Evolutionary conservation across 2,113 vertebrate species (phyloP).

Genomic region (Corapipo altera): DNA sequence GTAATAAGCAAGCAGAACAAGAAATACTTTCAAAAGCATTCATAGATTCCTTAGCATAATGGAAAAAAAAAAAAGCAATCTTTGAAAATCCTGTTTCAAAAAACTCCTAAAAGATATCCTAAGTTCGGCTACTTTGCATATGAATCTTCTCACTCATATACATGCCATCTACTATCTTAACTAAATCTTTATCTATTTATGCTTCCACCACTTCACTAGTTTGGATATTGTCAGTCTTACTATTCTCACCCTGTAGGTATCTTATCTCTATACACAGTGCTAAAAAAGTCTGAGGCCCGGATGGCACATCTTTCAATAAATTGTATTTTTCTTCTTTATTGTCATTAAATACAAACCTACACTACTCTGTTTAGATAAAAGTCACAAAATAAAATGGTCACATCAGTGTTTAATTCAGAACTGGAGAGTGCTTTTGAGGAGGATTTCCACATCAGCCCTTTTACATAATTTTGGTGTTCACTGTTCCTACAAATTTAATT

Average conservation of each 20-base stretch:
- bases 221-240: not conserved
- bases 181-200: not conserved
- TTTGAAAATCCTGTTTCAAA: not conserved
- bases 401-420: not conserved
- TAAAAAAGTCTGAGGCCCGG: not conserved
- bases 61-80: not conserved
- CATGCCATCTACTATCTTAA: not conserved
- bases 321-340: not conserved
- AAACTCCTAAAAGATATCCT: not conserved
- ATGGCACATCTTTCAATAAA: not conserved
- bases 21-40: not conserved
- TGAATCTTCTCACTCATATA: not conserved
- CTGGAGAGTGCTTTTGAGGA: not conserved
- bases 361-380: not conserved
- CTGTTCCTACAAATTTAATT: not conserved
- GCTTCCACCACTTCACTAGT: not conserved
- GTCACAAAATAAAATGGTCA: not conserved
- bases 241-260: not conserved
- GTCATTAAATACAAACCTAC: not conserved
- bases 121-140: not conserved
- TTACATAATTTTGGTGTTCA: not conserved
- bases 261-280: not conserved
- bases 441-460: not conserved
- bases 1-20: not conserved
- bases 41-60: not conserved